Conservation (phyloP, 2,888 invertebrate genomes). For the Argynnis bischoffii region DNA sequence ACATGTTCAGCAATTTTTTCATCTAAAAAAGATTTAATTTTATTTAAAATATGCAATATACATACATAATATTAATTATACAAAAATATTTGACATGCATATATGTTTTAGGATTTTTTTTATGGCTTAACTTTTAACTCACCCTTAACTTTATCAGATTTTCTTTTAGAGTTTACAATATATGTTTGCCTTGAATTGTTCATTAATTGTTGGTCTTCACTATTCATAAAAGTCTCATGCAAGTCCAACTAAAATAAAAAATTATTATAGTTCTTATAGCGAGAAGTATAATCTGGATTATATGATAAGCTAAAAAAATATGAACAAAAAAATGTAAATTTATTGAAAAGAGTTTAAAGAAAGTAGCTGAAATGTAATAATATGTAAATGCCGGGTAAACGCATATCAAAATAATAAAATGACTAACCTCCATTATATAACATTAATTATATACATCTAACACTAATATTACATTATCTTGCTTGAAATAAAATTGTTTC, state of each 20-base stretch:
- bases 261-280: neutral
- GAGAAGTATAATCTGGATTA: too few species aligned
- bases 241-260: slow-evolving; percentile 49
- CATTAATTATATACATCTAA: slow-evolving; percentile 16
- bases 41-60: neutral
- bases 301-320: too few species aligned
- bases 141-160: slow-evolving; percentile 59
- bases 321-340: too few species aligned
- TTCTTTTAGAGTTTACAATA: slow-evolving; percentile 54
- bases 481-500: slow-evolving; percentile 13
- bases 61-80: neutral
- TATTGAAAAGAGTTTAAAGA: too few species aligned
- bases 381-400: neutral
- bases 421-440: slow-evolving; percentile 65
- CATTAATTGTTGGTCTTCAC: slow-evolving; percentile 58
- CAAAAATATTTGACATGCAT: slow-evolving; percentile 17
- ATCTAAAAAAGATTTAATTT: neutral
- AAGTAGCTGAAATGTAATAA: neutral
- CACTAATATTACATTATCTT: slow-evolving; percentile 31
- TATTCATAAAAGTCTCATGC: slow-evolving; percentile 60
- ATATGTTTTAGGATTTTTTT: too few species aligned
- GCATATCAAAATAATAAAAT: neutral
- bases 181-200: slow-evolving; percentile 54
- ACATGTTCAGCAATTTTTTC: slow-evolving; percentile 35
- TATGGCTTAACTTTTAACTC: slow-evolving; percentile 43